A percentile compares a stretch with the other conserved stretches of the same genome.
Conservation (phyloP, 2,888 invertebrate species). For the Caenorhabditis sp. region DNA sequence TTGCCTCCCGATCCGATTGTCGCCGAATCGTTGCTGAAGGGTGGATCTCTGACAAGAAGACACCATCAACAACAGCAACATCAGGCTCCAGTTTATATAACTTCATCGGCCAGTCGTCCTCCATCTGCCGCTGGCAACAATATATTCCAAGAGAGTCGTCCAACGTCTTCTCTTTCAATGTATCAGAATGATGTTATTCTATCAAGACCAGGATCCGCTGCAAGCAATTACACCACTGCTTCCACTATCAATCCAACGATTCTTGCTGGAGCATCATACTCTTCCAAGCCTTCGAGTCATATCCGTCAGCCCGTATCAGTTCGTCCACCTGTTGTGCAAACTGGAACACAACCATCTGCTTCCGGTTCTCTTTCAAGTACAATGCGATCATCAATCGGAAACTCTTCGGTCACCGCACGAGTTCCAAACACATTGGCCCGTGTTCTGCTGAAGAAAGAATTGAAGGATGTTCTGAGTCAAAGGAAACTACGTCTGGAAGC, state of each 20-base stretch:
- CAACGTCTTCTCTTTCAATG: slow-evolving; percentile 65
- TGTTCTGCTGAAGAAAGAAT: slow-evolving; percentile 85
- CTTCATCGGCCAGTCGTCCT: slow-evolving; percentile 64
- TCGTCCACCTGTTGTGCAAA: slow-evolving; percentile 24
- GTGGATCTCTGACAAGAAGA: slow-evolving; percentile 84
- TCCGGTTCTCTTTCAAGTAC: slow-evolving; percentile 23
- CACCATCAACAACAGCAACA: slow-evolving; percentile 81
- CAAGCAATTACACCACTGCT: slow-evolving; percentile 56
- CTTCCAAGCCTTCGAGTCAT: slow-evolving; percentile 63
- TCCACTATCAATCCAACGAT: slow-evolving; percentile 76
- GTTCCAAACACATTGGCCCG: slow-evolving; percentile 79
- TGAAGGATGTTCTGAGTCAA: slow-evolving; percentile 84
- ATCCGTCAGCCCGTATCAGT: slow-evolving; percentile 65
- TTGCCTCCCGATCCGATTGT: slow-evolving; percentile 69
- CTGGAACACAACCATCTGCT: slow-evolving; percentile 21
- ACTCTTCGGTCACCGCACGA: slow-evolving; percentile 51
- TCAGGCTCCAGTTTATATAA: slow-evolving; percentile 72
- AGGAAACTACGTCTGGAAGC: slow-evolving; percentile 84
- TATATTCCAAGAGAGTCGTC: slow-evolving; percentile 63
- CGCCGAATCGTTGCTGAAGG: slow-evolving; percentile 56
- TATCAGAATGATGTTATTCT: slow-evolving; percentile 64
- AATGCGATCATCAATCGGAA: slow-evolving; percentile 46
- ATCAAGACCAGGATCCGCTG: slow-evolving; percentile 61
- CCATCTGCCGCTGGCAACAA: slow-evolving; percentile 44
- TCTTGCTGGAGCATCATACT: slow-evolving; percentile 79